Evolutionary conservation across 53 echinoderm and acorn worm species (phyloP), one percentile per base, ranked within the genome.

Genomic region (Echinarachnius parma): DNA sequence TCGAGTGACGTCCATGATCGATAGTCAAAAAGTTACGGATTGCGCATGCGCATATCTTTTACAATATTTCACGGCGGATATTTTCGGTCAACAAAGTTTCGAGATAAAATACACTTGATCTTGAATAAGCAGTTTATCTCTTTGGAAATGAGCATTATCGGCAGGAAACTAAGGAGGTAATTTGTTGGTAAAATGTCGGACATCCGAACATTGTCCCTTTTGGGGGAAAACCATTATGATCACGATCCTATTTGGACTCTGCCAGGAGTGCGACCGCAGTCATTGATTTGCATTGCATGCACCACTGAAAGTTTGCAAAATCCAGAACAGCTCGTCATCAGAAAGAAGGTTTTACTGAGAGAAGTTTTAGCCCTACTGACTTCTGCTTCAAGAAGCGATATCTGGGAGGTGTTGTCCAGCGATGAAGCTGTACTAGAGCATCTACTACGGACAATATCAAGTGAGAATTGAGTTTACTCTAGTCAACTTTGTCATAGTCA

Each of bases 201-300:
- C 13, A 13, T 39, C 7, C 11, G 13, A 9, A 79, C 65, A 34
- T 78, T 91, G 28, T 91, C 83, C 29, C 64, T 85, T 9, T 82
- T 94, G 15, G 78, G 90, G 8, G 66, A 45, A 9, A 87, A 62
- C 48, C 95, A 94, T 76, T 29, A 36, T 19, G 66, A 66, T 21
- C 95, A 94, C 44, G 83, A 81, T 67, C 61, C 80, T 9, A 47
- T 77, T 23, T 94, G 95, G 95, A 76, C 72, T 27, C 31, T 91
- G 13, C 60, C 67, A 11, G 83, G 80, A 20, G 28, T 69, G 28
- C 69, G 86, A 4, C 83, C 71, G n/a, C 48, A 72, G 11, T 49
- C 77, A 15, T 46, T 89, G 9, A 56, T 91, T 52, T 95, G 96
- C 59, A 55, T 95, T 4, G 82, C 81, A 18, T 95, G 96, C 60